Base-by-base conservation (phyloP, 37 sponge, comb jelly and placozoan genomes). In the Aphrocallistes beatrix region DNA sequence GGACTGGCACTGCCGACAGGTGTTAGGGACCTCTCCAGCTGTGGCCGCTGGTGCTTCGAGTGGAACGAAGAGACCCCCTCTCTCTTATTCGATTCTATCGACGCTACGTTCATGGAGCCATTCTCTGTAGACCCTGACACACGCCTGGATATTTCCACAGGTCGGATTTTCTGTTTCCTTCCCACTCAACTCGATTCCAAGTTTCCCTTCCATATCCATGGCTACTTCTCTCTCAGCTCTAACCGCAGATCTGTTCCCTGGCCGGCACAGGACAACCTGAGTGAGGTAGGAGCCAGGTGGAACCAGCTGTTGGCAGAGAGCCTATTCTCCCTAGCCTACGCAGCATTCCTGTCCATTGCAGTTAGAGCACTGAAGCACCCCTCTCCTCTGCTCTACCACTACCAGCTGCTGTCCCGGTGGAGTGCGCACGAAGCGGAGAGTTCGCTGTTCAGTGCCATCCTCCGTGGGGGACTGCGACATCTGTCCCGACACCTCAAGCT, bases 171-270 rank as follows among this genome's bases (percentile, higher is more conserved):
- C 75, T 60, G 75, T 13, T 60, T 60, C 75, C 75, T 60, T 19
- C 75, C 75, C 10, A 60, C 75, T 21, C 75, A 60, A 28, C 34
- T 60, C 6, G 28, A 60, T 60, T 60, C 75, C 75, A 60, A 60
- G 34, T 60, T 60, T 30, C 75, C 75, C 10, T 60, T 60, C 34
- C 75, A 60, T 60, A 25, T 60, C 75, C 75, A 60, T 60, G 75
- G 75, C n/a, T 60, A 60, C 75, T 60, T 60, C 75, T 60, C 75
- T 60, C 75, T 60, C 32, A 60, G 75, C 34, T 60, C 75, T 60
- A 60, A 60, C n/a, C 75, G 75, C 34, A 19, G 75, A 25, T 19
- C 75, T 60, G 3, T 60, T 19, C 75, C 75, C 17, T 60, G 75
- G 75, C 75, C 75, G 6, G 10, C 75, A 19, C 32, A 3, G 6